Conservation (phyloP, 2,113 vertebrate species). For the mouse (Mus musculus) region GRCm39 chr17:58457501-58458000, state of each 20-base stretch:
- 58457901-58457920: no score
- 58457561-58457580: not conserved
- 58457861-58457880: not conserved
- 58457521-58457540: rapidly evolving
- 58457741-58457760: not conserved
- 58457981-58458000: no score
- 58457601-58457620: not conserved
- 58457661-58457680: not conserved
- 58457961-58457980: no score
- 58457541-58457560: not conserved
- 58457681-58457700: not conserved
- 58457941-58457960: not conserved
- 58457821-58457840: not conserved
- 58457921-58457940: no score
- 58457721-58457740: not conserved
- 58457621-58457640: not conserved
- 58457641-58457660: not conserved
- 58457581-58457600: not conserved
- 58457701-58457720: not conserved
- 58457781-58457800: not conserved
- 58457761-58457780: not conserved
- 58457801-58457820: not conserved
- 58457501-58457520: not conserved
- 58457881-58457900: no score
- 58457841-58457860: not conserved